Evolutionary conservation across 2,113 vertebrate genomes (phyloP), one percentile per base, ranked within the genome.

Genomic region (Ranitomeya variabilis): DNA sequence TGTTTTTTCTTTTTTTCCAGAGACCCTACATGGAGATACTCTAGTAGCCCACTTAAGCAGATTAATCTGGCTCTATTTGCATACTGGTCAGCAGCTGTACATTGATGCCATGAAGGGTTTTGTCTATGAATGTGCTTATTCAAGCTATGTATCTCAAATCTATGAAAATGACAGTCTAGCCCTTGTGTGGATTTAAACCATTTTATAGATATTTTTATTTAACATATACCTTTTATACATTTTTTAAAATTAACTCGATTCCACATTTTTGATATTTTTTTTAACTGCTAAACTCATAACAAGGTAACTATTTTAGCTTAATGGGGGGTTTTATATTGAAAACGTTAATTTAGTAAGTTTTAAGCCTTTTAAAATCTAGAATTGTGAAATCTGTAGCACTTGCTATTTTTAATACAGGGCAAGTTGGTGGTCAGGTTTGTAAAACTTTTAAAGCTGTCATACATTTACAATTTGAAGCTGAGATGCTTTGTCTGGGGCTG

Each of bases 21-120:
- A 88, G 15, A 89, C 77, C 83, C 90, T 93, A 3, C 92, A 93
- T 19, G 93, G 93, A 6, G 89, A 91, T 64, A 74, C 90, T 0
- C 6, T 74, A n/a, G 31, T 23, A 13, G 91, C 93, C 9, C 90
- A 90, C 85, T 86, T 94, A 66, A 90, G 90, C 87, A 90, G 93
- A 19, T 74, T 92, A 11, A 80, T 93, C 87, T 94, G 93, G 93
- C 90, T 94, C 7, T 94, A 92, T 85, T 91, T 94, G 66, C 91
- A 93, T 90, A 93, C 93, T 0, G 92, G 93, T 11, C 91, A 93
- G 87, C 89, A 90, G 89, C 55, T 90, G 2, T 93, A 92, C 90
- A 90, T 93, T 90, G 90, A 93, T 54, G 90, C 90, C 7, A 82
- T 92, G 87, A 93, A 94, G 82, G 91, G 86, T 45, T 86, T 92